Conservation (phyloP, 2,888 invertebrate genomes). For the Lasius platythorax region DNA sequence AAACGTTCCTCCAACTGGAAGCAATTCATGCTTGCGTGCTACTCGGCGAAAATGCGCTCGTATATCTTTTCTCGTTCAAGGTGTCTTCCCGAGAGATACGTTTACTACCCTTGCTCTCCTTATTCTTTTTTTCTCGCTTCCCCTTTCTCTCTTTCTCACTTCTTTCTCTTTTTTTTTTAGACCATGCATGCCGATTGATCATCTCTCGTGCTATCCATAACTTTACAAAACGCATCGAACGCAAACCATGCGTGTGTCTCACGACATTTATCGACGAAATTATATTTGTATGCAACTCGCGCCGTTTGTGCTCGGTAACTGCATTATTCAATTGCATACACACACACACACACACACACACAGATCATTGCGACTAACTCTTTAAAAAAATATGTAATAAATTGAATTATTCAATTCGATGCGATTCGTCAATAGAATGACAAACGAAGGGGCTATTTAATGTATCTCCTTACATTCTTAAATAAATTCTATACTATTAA, state of each 20-base stretch:
- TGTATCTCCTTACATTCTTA: background rate
- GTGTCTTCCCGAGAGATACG: slow-evolving; percentile 66
- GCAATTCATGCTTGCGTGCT: slow-evolving; percentile 54
- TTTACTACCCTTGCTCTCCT: slow-evolving; percentile 61
- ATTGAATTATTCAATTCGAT: slow-evolving; percentile 35
- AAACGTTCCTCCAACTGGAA: slow-evolving; percentile 55
- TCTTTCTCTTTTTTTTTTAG: slow-evolving; percentile 34
- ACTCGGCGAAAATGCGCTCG: slow-evolving; percentile 66
- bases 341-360: background rate
- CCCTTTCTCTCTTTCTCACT: background rate
- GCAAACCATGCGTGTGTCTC: slow-evolving; percentile 59
- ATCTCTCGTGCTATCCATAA: slow-evolving; percentile 59
- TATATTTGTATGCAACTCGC: slow-evolving; percentile 61
- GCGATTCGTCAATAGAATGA: background rate
- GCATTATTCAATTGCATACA: slow-evolving; percentile 30
- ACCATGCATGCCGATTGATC: slow-evolving; percentile 66
- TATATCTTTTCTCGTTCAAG: slow-evolving; percentile 69
- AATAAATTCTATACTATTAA: background rate
- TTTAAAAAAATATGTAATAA: background rate
- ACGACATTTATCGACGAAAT: slow-evolving; percentile 69
- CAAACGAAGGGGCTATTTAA: background rate
- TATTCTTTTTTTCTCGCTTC: slow-evolving; percentile 31
- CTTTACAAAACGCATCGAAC: slow-evolving; percentile 49
- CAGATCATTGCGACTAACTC: background rate
- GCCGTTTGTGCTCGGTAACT: slow-evolving; percentile 36